Evolutionary conservation across 2,888 invertebrate species (phyloP).

Genomic region (Mechanitis messenoides): DNA sequence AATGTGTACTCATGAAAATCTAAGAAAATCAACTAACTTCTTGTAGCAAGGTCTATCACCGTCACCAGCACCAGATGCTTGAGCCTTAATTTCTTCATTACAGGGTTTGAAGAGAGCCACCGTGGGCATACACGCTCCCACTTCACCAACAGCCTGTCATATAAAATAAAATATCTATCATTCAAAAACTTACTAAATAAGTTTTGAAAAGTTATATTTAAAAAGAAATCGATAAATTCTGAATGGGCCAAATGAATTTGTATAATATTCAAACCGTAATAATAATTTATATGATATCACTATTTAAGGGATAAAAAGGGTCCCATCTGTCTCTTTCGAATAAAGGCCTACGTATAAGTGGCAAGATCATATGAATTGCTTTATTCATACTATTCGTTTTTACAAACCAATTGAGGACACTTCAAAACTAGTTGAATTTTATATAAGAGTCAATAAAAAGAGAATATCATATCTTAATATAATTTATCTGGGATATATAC

Average conservation of each 20-base stretch:
- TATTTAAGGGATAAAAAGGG: too few species aligned
- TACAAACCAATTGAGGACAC: not conserved
- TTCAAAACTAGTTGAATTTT: not conserved
- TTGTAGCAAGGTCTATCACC: constrained; percentile 50
- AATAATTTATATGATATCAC: too few species aligned
- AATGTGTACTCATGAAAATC: too few species aligned
- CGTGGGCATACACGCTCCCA: constrained; percentile 66
- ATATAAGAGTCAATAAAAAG: not conserved
- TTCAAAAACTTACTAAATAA: not conserved
- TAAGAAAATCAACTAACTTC: constrained; percentile 35
- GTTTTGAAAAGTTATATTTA: too few species aligned
- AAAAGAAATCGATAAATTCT: too few species aligned
- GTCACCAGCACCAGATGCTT: constrained; percentile 19
- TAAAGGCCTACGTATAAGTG: too few species aligned
- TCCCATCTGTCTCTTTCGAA: too few species aligned
- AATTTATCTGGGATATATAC: not conserved
- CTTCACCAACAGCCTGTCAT: constrained; percentile 58
- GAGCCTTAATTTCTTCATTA: constrained; percentile 33
- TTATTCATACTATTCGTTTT: not conserved
- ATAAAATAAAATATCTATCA: not conserved
- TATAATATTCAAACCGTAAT: too few species aligned
- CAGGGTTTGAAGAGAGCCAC: constrained; percentile 62
- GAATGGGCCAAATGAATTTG: too few species aligned
- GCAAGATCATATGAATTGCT: too few species aligned
- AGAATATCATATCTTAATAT: not conserved